Evolutionary conservation across 2,797 vertebrate species (phyloP), one percentile per base, ranked within the genome.

Genomic region (Microctenopoma steveboyesi): DNA sequence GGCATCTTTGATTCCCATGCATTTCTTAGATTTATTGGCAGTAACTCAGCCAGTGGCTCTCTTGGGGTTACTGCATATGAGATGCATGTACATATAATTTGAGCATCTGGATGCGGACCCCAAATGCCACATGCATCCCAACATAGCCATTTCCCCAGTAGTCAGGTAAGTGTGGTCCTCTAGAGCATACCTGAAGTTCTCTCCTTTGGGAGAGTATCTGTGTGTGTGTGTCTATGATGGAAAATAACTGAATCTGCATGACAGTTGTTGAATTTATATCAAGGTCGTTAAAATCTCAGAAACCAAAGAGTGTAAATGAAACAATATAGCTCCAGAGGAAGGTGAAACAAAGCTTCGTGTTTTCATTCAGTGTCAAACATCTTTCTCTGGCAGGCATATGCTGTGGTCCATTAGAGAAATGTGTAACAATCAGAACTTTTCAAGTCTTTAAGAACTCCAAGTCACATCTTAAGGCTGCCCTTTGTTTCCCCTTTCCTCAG

Each of bases 1-100:
- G 39, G 59, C 40, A 66, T 39, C 60, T 65, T 65, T 66, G 54
- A 73, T 25, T 78, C 70, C 59, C 49, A 72, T 68, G 50, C 54
- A 78, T 76, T 47, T 85, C 68, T 82, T 64, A 74, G 65, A 25
- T 69, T 73, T 82, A 66, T 42, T 76, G 68, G 59, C 73, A 69
- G 64, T 50, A 63, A 45, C 65, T 72, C 54, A 73, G 50, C 61
- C 53, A 27, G 12, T 68, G 56, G 15, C 18, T 68, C 59, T 64
- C 61, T 45, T 45, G 39, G 45, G 46, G 43, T 3, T 43, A 15
- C 52, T 55, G 56, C 28, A 56, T 63, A 61, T 55, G 63, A 64
- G 6, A 43, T 59, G 12, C 27, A 78, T 61, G 42, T 53, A 39
- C 52, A 59, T 74, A 55, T 51, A 47, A 64, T 78, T 72, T 61